Percentiles rank a stretch among this genome's conserved stretches.
Evolutionary conservation across 2,888 invertebrate genomes (phyloP).

Genomic region (Drosophila kokeensis): DNA sequence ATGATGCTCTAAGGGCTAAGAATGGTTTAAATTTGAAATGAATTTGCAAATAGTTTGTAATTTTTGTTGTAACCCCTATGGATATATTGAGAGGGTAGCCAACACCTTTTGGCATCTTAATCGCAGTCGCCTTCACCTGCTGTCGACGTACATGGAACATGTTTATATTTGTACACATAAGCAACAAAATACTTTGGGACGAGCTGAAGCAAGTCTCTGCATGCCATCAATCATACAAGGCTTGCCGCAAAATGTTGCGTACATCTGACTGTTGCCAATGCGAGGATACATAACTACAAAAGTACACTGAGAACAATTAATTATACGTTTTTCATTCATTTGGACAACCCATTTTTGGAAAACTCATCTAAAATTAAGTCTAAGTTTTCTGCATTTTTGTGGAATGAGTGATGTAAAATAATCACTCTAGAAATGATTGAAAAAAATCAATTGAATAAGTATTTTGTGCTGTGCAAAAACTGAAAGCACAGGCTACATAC

Average conservation of each 20-base stretch:
- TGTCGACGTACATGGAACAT: neutral
- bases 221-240: conserved; percentile 45
- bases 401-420: neutral
- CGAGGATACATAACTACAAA: neutral
- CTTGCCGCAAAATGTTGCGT: conserved; percentile 16
- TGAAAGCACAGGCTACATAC: neutral
- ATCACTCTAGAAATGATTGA: neutral
- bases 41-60: neutral
- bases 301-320: neutral
- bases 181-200: conserved; percentile 12
- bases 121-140: neutral
- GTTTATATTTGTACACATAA: conserved; percentile 1
- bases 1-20: neutral
- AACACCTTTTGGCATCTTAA: neutral
- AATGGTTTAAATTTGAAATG: neutral
- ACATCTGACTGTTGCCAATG: conserved; percentile 8
- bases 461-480: neutral
- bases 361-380: neutral
- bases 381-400: neutral
- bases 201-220: conserved; percentile 6
- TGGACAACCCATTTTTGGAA: neutral
- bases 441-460: neutral
- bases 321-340: neutral
- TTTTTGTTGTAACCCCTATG: neutral
- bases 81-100: neutral